phyloP scores from a whole-genome alignment of 2,113 vertebrate species.

The Sturnira hondurensis region DNA sequence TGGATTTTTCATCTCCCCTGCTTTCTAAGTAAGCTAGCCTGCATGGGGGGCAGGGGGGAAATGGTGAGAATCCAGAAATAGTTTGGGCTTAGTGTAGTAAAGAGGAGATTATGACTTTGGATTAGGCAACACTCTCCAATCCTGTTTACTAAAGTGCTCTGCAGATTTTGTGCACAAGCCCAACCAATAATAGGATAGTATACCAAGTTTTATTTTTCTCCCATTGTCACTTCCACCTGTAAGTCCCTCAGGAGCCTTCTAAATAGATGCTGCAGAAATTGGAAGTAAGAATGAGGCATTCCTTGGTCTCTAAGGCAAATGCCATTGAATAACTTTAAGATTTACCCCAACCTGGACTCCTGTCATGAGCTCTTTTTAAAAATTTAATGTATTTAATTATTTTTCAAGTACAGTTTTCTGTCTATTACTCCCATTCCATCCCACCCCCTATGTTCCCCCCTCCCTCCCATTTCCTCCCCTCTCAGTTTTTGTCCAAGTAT shows the following conservation, averaged over 20 bases:
- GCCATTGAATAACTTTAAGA: background rate
- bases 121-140: background rate
- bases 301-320: background rate
- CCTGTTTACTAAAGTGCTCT: background rate
- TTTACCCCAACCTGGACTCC: background rate
- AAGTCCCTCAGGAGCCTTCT: background rate
- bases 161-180: background rate
- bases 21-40: background rate
- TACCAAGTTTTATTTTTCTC: background rate
- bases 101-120: background rate
- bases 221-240: background rate
- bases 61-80: background rate
- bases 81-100: background rate
- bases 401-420: too few species aligned
- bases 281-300: background rate
- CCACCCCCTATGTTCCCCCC: too few species aligned
- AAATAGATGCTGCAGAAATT: background rate
- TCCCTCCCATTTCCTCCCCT: too few species aligned
- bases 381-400: too few species aligned
- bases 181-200: background rate
- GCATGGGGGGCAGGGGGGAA: accelerated
- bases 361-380: too few species aligned
- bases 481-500: too few species aligned
- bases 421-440: too few species aligned
- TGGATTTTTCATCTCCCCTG: background rate